These are phyloP conservation scores for Aethes cnicana DNA, from an alignment of 2,888 invertebrate species.

Conservation along the genomic window DNA sequence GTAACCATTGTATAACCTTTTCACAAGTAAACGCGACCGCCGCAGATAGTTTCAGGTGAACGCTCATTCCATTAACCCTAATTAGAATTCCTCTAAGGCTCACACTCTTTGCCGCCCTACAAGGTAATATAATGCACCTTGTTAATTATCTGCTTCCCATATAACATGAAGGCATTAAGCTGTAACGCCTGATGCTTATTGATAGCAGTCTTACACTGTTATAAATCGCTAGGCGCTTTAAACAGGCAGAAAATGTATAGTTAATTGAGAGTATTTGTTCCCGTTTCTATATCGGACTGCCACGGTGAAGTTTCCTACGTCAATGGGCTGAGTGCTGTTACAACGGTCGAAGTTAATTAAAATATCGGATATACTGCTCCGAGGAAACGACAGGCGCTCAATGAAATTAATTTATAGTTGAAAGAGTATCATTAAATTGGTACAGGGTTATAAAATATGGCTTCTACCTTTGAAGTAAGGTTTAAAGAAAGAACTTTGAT, in stretches of 20 bases:
- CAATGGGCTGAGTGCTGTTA: conserved; percentile 33
- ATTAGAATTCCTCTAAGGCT: conserved; percentile 68
- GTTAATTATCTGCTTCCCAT: not conserved
- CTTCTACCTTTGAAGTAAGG: too few relatives aligned
- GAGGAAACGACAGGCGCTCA: conserved; percentile 28
- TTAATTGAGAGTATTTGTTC: conserved; percentile 10
- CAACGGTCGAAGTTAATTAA: conserved; percentile 51
- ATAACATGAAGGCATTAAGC: not conserved
- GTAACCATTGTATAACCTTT: conserved; percentile 10
- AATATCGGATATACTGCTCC: conserved; percentile 41
- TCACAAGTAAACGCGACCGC: conserved; percentile 38
- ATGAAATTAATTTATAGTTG: not conserved
- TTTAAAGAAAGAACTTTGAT: too few relatives aligned
- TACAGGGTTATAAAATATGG: not conserved
- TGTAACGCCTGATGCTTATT: conserved; percentile 12
- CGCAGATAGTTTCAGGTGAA: conserved; percentile 61
- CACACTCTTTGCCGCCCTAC: conserved; percentile 7
- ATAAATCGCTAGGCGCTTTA: conserved; percentile 2
- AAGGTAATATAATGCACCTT: not conserved
- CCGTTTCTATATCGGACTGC: conserved; percentile 15
- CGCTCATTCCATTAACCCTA: conserved; percentile 70
- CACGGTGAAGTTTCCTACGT: conserved; percentile 33
- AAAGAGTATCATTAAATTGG: not conserved
- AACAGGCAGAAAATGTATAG: conserved; percentile 2
- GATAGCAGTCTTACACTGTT: conserved; percentile 3